These are phyloP conservation scores for Origma solitaria DNA, from an alignment of 2,113 vertebrate genomes.

Conservation along the genomic window DNA sequence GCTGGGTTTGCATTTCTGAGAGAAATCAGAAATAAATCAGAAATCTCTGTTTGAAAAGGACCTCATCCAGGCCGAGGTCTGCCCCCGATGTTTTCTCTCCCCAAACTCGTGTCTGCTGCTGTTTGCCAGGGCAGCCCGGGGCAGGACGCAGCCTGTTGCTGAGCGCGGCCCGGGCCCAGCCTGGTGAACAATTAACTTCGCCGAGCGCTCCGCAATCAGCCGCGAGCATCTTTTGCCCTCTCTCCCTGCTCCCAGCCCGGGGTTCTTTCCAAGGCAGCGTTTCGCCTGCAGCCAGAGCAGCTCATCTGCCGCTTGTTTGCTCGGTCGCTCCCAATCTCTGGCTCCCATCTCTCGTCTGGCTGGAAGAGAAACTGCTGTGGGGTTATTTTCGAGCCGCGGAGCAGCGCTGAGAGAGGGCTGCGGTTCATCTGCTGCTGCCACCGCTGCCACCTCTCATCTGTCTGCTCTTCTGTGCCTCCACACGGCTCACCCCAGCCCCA, in stretches of 20 bases:
- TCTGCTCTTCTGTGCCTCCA: accelerated
- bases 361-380: neutral
- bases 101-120: neutral
- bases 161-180: neutral
- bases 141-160: neutral
- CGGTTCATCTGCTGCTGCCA: neutral
- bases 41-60: too few relatives aligned
- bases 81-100: too few relatives aligned
- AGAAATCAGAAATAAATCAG: too few relatives aligned
- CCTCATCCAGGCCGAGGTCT: too few relatives aligned
- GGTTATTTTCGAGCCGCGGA: neutral
- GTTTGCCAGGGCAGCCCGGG: neutral
- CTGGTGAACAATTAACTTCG: constrained; percentile 40
- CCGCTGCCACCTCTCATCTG: neutral
- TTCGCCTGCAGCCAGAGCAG: neutral
- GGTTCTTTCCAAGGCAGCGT: neutral
- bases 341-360: neutral
- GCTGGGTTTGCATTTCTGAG: too few relatives aligned
- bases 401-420: neutral
- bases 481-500: neutral
- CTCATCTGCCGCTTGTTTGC: constrained; percentile 18
- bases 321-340: neutral
- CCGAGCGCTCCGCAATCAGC: neutral
- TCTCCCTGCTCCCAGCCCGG: neutral
- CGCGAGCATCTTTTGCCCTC: neutral